phyloP scores from a whole-genome alignment of 1,140 invertebrate species.

The Drosophila novamexicana region DNA sequence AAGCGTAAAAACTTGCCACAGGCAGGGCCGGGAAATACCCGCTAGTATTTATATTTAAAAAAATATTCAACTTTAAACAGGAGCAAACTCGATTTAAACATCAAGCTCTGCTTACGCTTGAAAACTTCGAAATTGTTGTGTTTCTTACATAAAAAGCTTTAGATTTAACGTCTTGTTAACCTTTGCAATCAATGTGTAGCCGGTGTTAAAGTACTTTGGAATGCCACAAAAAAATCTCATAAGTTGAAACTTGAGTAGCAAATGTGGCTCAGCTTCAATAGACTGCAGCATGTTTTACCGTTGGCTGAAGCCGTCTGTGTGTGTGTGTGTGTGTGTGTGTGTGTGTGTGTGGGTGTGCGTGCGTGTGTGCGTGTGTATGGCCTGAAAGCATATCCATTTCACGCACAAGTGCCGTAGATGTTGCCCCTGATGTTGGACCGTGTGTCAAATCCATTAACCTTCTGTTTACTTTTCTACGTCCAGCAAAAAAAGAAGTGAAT shows the following conservation, averaged over 20 bases:
- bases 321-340: slow-evolving; percentile 9
- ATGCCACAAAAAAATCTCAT: slow-evolving; percentile 21
- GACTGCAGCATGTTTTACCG: slow-evolving; percentile 39
- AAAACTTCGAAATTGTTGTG: too few species aligned
- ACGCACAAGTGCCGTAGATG: slow-evolving; percentile 72
- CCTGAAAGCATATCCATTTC: slow-evolving; percentile 82
- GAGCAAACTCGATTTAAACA: too few species aligned
- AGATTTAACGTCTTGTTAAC: slow-evolving; percentile 4
- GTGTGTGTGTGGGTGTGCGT: not conserved
- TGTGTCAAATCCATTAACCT: slow-evolving; percentile 84
- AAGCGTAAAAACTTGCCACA: too few species aligned
- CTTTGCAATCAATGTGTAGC: not conserved
- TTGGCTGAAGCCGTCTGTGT: slow-evolving; percentile 18
- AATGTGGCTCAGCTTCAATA: slow-evolving; percentile 18
- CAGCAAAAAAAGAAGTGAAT: slow-evolving; percentile 43
- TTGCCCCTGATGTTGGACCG: slow-evolving; percentile 57
- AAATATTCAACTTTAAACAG: too few species aligned
- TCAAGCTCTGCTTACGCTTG: too few species aligned
- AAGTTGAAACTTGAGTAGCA: slow-evolving; percentile 36
- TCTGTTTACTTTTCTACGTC: slow-evolving; percentile 84
- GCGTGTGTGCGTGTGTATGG: slow-evolving; percentile 53
- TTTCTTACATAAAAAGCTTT: not conserved
- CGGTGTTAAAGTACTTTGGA: slow-evolving; percentile 25
- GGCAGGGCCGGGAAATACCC: too few species aligned
- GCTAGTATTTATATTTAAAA: too few species aligned